Evolutionary conservation across 1,140 invertebrate genomes (phyloP), one percentile per base, ranked within the genome.

Genomic region (Rhysida immarginata): DNA sequence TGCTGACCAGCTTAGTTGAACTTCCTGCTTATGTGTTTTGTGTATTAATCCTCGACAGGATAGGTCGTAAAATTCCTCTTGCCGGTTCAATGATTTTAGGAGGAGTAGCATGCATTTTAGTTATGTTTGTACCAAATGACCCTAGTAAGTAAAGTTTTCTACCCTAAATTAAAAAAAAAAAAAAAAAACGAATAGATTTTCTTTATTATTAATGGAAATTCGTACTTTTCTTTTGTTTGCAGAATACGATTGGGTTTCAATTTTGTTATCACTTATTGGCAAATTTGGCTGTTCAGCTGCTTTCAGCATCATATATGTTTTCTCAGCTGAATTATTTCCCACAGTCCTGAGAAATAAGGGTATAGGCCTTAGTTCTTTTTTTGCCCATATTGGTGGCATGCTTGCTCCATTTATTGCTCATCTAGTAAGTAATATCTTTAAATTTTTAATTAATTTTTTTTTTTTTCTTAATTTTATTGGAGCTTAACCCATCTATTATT

Each of bases 311-410:
- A 58, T 68, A 5, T 66, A 65, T 48, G 58, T 67, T 26, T 71
- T 69, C 57, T 70, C 72, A 42, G 66, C 69, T 8, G 73, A 74
- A 59, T 54, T 75, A 11, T 74, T 71, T 58, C 72, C 72, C 13
- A 75, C 74, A 1, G 63, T 65, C 18, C 60, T 75, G 21, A 53
- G 74, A 25, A 76, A 75, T 59, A 67, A 70, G 44, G 72, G 70
- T 1, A 67, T 77, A 54, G 74, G 71, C 16, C 59, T 68, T 20
- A 75, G 74, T 58, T 73, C 73, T 2, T 74, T 74, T 66, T 65
- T 72, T 27, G 72, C 74, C 11, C 64, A 76, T 48, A 58, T 77
- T 26, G 77, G 76, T 29, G 71, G 71, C 3, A 72, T 75, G 51
- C 48, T 71, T 20, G 74, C 76, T 1, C 71, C 73, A 1, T 64